phyloP scores from a whole-genome alignment of 2,888 invertebrate genomes.

The Cheiracanthium punctorium region DNA sequence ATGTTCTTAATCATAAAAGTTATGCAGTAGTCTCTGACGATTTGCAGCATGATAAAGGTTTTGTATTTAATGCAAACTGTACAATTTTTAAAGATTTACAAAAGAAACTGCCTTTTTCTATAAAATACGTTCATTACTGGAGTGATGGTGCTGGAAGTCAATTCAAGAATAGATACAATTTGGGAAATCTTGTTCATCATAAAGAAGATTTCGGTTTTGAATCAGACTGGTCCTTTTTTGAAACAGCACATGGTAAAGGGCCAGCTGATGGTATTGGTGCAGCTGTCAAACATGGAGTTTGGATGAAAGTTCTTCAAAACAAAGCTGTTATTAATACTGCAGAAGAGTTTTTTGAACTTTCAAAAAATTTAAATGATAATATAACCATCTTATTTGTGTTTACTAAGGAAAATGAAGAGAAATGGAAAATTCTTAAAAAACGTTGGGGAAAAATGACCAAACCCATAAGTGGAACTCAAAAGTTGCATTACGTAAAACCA shows the following conservation, averaged over 20 bases:
- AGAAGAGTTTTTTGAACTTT: background rate
- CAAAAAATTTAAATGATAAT: slow-evolving; percentile 3
- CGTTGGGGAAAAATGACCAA: slow-evolving; percentile 4
- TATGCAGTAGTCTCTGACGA: background rate
- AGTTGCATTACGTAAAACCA: background rate
- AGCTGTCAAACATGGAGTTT: background rate
- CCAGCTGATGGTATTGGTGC: slow-evolving; percentile 17
- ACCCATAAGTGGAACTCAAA: background rate
- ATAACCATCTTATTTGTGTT: background rate
- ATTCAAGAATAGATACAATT: slow-evolving; percentile 25
- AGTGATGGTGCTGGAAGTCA: slow-evolving; percentile 8
- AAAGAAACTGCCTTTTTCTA: background rate
- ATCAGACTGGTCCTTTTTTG: slow-evolving; percentile 17
- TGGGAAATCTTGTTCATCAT: slow-evolving; percentile 32
- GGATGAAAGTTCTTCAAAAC: background rate
- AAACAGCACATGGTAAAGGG: slow-evolving; percentile 17
- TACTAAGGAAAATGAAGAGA: background rate
- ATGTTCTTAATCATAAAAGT: background rate
- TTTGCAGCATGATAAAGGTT: slow-evolving; percentile 1
- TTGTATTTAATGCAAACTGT: background rate
- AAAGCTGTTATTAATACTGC: slow-evolving; percentile 4
- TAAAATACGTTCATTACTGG: slow-evolving; percentile 11
- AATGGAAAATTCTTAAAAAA: background rate
- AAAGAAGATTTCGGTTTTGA: slow-evolving; percentile 6
- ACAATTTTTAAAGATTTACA: background rate